A percentile compares a stretch with the other conserved stretches of the same genome.
Conservation (phyloP, 2,888 invertebrate genomes). For the Ametastegia equiseti region DNA sequence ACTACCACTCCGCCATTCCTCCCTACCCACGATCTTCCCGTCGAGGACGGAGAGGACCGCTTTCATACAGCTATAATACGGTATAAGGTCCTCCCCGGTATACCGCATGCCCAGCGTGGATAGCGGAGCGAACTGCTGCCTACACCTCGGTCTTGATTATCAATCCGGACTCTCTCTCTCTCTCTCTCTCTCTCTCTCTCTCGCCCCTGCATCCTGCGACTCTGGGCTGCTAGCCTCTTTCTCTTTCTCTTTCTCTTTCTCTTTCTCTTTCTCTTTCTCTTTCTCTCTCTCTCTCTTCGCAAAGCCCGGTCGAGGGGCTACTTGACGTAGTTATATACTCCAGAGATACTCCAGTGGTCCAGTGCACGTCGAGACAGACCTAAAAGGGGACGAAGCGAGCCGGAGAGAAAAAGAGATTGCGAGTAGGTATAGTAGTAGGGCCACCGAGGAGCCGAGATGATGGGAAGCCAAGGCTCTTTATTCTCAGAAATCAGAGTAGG, state of each 20-base stretch:
- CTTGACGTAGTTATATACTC: slow-evolving; percentile 44
- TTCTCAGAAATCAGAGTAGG: neutral
- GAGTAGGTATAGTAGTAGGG: no score
- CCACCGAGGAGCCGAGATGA: no score
- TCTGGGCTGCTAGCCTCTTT: neutral
- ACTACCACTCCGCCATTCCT: slow-evolving; percentile 43
- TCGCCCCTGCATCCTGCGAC: neutral
- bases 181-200: neutral
- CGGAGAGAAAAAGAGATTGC: neutral
- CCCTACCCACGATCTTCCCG: slow-evolving; percentile 54
- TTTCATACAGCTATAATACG: slow-evolving; percentile 35
- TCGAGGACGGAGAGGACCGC: no score
- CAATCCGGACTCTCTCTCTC: slow-evolving; percentile 63
- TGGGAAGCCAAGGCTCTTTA: neutral
- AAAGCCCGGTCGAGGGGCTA: slow-evolving; percentile 34
- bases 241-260: neutral
- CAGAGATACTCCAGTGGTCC: slow-evolving; percentile 34
- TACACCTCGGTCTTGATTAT: slow-evolving; percentile 63
- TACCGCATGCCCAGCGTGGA: slow-evolving; percentile 31
- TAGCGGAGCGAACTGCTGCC: no score
- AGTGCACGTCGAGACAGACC: slow-evolving; percentile 26
- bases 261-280: neutral
- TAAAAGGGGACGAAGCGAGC: neutral
- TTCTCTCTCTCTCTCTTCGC: slow-evolving; percentile 7
- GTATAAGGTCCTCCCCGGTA: slow-evolving; percentile 13